Evolutionary conservation across 1,140 invertebrate genomes (phyloP).

Genomic region (Pseudomyrmex cubaensis): DNA sequence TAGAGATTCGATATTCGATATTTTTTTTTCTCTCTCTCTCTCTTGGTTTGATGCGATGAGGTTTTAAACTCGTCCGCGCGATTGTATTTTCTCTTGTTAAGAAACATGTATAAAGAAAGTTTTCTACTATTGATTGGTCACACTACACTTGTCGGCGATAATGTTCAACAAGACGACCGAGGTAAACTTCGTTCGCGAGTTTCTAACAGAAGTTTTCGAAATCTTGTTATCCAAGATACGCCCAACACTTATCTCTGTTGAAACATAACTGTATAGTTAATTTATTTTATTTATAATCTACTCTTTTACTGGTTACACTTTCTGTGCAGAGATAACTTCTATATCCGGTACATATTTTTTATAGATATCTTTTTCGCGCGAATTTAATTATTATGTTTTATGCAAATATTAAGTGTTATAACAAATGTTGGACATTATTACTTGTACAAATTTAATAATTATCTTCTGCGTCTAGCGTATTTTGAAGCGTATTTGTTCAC

Average conservation of each 20-base stretch:
- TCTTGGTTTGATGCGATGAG: neutral
- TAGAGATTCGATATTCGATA: neutral
- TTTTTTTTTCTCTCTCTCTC: neutral
- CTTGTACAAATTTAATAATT: too few species aligned
- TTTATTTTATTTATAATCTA: neutral
- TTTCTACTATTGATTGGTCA: conserved; percentile 38
- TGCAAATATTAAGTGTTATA: too few species aligned
- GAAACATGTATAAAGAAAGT: conserved; percentile 9
- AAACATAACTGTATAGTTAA: neutral
- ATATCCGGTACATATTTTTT: too few species aligned
- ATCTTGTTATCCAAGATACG: conserved; percentile 2
- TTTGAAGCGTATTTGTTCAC: too few species aligned
- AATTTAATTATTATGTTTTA: too few species aligned
- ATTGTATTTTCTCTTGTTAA: conserved; percentile 9
- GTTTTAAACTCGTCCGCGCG: neutral
- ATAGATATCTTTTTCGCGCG: too few species aligned
- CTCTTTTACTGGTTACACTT: neutral
- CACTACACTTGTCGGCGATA: conserved; percentile 4
- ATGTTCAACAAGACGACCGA: neutral
- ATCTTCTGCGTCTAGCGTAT: too few species aligned
- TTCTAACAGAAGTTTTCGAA: conserved; percentile 9
- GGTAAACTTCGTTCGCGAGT: conserved; percentile 27
- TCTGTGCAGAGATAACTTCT: neutral
- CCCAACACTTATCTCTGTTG: neutral
- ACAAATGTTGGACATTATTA: too few species aligned